phyloP scores from a whole-genome alignment of 2,888 invertebrate genomes.

The Graphium colonna region DNA sequence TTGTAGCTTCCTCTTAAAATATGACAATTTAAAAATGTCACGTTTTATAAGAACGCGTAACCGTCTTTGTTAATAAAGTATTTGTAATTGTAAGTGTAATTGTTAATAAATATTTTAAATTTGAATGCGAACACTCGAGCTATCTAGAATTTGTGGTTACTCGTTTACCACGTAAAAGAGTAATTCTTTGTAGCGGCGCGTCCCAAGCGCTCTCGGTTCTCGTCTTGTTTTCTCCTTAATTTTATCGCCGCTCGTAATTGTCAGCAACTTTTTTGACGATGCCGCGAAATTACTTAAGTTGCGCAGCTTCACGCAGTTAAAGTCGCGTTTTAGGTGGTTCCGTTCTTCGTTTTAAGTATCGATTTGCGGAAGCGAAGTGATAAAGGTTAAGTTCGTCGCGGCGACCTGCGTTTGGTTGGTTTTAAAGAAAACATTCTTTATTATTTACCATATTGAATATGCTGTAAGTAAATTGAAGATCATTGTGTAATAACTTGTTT shows the following conservation, averaged over 20 bases:
- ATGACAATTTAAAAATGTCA: too few species aligned
- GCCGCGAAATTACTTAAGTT: constrained; percentile 40
- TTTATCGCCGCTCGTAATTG: constrained; percentile 49
- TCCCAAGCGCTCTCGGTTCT: constrained; percentile 43
- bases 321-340: constrained; percentile 16
- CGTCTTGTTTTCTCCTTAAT: constrained; percentile 51
- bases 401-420: background rate
- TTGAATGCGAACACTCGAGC: constrained; percentile 61
- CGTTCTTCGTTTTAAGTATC: constrained; percentile 13
- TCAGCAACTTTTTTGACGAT: constrained; percentile 44
- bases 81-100: too few species aligned
- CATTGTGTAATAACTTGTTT: too few species aligned
- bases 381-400: background rate
- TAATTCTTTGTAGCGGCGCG: constrained; percentile 61
- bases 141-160: constrained; percentile 72
- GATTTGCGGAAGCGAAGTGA: constrained; percentile 8
- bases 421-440: background rate
- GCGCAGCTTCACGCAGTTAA: constrained; percentile 36
- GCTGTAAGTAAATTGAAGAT: too few species aligned
- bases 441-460: too few species aligned
- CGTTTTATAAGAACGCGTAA: too few species aligned
- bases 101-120: too few species aligned
- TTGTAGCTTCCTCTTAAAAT: too few species aligned
- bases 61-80: too few species aligned
- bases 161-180: constrained; percentile 63